Evolutionary conservation across 2,797 vertebrate genomes (phyloP).

Genomic region (Argya squamiceps): DNA sequence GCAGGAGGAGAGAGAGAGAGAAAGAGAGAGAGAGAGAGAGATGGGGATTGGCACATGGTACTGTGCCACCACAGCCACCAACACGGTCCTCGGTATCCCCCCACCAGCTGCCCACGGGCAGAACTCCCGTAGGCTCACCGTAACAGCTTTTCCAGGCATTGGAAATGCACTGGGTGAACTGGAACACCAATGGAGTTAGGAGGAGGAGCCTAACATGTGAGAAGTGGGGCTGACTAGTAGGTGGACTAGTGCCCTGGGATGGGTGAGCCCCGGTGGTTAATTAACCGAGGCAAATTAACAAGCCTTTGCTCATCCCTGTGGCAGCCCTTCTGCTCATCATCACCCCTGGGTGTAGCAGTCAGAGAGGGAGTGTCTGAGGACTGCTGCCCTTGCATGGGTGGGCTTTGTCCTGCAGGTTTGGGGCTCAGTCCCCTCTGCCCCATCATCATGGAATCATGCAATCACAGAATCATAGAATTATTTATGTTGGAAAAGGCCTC

Average conservation of each 20-base stretch:
- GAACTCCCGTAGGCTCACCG: rapidly evolving
- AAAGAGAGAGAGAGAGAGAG: background rate
- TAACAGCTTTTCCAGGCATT: rapidly evolving
- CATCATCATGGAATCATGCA: background rate
- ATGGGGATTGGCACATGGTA: rapidly evolving
- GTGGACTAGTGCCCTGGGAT: background rate
- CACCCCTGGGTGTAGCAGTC: rapidly evolving
- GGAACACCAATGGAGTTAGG: rapidly evolving
- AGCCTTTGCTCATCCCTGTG: rapidly evolving
- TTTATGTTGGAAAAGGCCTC: background rate
- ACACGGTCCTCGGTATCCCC: rapidly evolving
- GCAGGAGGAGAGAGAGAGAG: slow-evolving; percentile 46
- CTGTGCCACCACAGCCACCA: background rate
- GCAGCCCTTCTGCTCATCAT: background rate
- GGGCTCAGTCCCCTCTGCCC: background rate
- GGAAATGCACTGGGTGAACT: background rate
- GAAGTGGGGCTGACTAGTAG: background rate
- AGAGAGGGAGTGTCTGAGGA: rapidly evolving
- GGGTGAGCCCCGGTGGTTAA: background rate
- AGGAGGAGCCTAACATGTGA: background rate
- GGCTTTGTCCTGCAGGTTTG: background rate
- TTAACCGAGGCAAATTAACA: background rate
- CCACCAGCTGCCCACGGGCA: rapidly evolving
- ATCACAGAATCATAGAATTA: background rate
- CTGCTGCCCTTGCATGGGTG: background rate